Percentiles rank a stretch among this genome's conserved stretches.
phyloP scores from a whole-genome alignment of 2,797 vertebrate species.

The Cyprinella venusta region DNA sequence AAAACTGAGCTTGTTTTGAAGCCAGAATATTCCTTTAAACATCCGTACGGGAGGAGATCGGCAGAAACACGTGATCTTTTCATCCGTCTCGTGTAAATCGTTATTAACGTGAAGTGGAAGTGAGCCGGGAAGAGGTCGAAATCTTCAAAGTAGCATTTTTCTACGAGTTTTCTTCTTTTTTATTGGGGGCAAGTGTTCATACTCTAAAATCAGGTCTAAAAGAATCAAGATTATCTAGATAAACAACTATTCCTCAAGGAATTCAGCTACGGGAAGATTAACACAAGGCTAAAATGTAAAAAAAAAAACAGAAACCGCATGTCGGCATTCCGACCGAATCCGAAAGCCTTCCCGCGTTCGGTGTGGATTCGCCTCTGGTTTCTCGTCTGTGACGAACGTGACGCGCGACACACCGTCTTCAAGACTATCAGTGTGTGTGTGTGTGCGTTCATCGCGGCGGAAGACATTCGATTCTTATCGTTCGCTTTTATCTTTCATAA shows the following conservation, averaged over 20 bases:
- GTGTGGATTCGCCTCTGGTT: neutral
- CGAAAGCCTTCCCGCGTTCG: neutral
- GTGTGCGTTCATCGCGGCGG: neutral
- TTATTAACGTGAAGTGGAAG: constrained; percentile 33
- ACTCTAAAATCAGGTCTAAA: constrained; percentile 65
- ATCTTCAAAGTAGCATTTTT: constrained; percentile 74
- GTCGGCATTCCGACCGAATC: constrained; percentile 59
- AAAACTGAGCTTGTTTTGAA: neutral
- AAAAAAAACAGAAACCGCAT: constrained; percentile 60
- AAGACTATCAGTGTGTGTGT: constrained; percentile 36
- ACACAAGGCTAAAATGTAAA: constrained; percentile 71
- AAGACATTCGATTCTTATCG: constrained; percentile 21
- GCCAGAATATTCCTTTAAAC: constrained; percentile 25
- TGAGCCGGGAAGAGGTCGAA: constrained; percentile 55
- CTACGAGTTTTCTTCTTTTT: constrained; percentile 67
- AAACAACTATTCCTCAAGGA: constrained; percentile 77
- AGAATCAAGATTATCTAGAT: constrained; percentile 68
- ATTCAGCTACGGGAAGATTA: constrained; percentile 73
- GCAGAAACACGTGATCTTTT: neutral
- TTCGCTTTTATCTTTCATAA: neutral
- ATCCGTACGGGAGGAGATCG: neutral
- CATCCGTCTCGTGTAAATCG: neutral
- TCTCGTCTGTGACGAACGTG: neutral
- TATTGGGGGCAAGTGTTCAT: constrained; percentile 55
- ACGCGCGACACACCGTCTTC: constrained; percentile 23